Conservation (phyloP, 2,797 vertebrate species). For the Streptopelia turtur region DNA sequence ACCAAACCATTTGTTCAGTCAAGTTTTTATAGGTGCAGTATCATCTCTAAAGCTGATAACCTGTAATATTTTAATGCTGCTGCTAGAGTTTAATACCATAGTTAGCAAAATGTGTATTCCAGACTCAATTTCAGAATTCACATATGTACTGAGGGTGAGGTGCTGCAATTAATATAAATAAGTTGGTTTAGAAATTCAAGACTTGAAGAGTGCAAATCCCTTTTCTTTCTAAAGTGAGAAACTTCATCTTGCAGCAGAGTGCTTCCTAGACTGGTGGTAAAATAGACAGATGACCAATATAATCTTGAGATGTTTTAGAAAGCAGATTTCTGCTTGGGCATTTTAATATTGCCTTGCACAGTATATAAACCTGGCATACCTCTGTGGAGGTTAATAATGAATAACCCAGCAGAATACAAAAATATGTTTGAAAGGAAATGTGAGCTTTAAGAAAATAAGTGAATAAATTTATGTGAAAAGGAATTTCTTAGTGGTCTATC, state of each 20-base stretch:
- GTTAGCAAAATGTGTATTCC: background rate
- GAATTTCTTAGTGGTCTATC: background rate
- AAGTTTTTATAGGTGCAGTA: background rate
- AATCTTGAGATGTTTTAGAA: background rate
- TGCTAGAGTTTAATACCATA: background rate
- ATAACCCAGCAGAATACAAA: background rate
- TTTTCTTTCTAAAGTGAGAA: background rate
- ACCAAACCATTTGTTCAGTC: background rate
- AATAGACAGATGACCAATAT: background rate
- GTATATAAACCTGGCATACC: background rate
- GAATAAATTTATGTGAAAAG: background rate
- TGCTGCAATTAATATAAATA: background rate
- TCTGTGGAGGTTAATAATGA: background rate
- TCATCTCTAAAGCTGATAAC: background rate
- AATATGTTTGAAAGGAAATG: background rate
- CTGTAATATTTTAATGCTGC: background rate
- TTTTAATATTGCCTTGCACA: background rate
- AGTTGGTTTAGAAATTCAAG: background rate
- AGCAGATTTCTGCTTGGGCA: background rate
- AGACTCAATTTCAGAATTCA: background rate
- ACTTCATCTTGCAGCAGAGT: background rate
- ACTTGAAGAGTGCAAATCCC: background rate
- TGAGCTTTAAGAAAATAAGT: background rate
- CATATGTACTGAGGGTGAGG: background rate
- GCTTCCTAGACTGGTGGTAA: background rate